phyloP scores from a whole-genome alignment of 2,888 invertebrate genomes.

The Capitulum mitella region DNA sequence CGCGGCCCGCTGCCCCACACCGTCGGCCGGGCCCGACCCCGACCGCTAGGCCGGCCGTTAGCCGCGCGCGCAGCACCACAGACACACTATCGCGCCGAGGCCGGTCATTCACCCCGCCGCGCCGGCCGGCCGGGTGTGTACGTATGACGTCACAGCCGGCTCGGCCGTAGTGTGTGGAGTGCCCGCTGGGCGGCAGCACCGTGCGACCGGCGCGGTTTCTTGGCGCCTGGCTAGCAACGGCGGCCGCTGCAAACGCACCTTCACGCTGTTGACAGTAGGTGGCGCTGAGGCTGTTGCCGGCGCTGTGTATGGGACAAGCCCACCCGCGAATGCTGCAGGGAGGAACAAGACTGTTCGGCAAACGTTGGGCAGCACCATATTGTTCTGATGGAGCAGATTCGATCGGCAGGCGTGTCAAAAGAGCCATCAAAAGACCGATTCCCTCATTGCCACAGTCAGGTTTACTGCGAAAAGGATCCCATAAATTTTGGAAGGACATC shows the following conservation, averaged over 20 bases:
- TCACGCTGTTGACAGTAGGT: neutral
- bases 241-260: neutral
- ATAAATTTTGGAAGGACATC: too few relatives aligned
- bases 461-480: too few relatives aligned
- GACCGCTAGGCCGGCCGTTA: constrained; percentile 18
- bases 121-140: neutral
- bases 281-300: too few relatives aligned
- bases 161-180: neutral
- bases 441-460: too few relatives aligned
- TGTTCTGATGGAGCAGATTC: too few relatives aligned
- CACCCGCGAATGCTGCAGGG: too few relatives aligned
- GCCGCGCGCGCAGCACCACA: neutral
- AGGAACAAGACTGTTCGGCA: too few relatives aligned
- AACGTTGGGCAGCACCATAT: too few relatives aligned
- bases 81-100: constrained; percentile 21
- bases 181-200: constrained; percentile 9
- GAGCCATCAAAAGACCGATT: too few relatives aligned
- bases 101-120: constrained; percentile 17
- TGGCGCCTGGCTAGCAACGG: neutral
- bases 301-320: too few relatives aligned
- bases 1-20: constrained; percentile 14
- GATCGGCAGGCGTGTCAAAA: too few relatives aligned
- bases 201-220: neutral
- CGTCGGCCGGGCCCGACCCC: neutral
- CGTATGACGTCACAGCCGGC: neutral